Evolutionary conservation across 2,113 vertebrate species (phyloP).

Genomic region (Mesembrinibis cayennensis): DNA sequence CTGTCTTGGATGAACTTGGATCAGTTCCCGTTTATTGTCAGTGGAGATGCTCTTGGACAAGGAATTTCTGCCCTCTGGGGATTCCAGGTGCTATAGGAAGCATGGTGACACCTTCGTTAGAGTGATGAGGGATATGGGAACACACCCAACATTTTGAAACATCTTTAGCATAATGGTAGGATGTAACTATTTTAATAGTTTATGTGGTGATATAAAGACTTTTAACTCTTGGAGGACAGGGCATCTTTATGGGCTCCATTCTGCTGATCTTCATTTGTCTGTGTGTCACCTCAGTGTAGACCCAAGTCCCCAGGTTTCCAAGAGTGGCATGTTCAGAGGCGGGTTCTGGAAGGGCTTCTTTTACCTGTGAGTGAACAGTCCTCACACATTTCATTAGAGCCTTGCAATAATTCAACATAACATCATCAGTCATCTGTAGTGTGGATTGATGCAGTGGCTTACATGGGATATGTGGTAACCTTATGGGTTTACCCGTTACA

Average conservation of each 20-base stretch:
- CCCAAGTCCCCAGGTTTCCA: background rate
- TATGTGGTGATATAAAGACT: background rate
- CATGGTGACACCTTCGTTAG: background rate
- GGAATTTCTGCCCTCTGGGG: background rate
- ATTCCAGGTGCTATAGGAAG: background rate
- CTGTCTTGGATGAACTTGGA: background rate
- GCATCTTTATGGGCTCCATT: background rate
- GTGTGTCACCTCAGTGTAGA: background rate
- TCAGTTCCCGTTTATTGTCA: background rate
- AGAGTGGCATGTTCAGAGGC: background rate
- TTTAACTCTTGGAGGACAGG: background rate
- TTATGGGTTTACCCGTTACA: background rate
- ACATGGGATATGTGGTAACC: background rate
- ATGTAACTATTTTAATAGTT: background rate
- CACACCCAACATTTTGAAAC: background rate
- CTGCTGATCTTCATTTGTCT: background rate
- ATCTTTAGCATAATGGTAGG: background rate
- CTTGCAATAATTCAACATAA: background rate
- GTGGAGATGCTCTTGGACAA: background rate
- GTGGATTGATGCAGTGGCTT: background rate
- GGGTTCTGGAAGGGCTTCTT: background rate
- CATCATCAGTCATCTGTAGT: background rate
- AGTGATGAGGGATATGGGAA: background rate
- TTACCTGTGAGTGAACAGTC: background rate
- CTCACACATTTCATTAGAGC: background rate